phyloP scores from a whole-genome alignment of 2,888 invertebrate species.

The Linnaemya tessellans region DNA sequence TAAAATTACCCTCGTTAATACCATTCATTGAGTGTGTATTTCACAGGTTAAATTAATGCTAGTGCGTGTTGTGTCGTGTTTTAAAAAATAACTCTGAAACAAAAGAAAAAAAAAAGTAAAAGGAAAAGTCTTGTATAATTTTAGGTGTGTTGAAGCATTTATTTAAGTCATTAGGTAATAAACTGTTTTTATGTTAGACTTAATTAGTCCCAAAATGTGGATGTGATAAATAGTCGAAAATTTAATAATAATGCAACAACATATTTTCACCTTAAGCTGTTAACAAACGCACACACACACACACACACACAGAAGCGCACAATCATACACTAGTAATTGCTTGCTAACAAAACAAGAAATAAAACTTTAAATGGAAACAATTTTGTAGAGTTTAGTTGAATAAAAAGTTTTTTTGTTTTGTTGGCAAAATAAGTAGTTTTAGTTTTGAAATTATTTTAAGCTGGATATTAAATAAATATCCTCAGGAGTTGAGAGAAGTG shows the following conservation, averaged over 20 bases:
- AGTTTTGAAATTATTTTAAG: background rate
- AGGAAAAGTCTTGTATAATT: slow-evolving; percentile 52
- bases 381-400: background rate
- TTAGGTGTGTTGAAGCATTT: slow-evolving; percentile 68
- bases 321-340: background rate
- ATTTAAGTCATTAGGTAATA: slow-evolving; percentile 71
- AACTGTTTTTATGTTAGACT: slow-evolving; percentile 68
- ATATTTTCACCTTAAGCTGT: slow-evolving; percentile 14
- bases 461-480: background rate
- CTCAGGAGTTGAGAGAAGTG: background rate
- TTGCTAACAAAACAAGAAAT: background rate
- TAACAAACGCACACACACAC: background rate
- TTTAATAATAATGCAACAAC: slow-evolving; percentile 46
- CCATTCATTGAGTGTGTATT: background rate
- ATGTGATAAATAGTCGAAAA: slow-evolving; percentile 59
- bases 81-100: slow-evolving; percentile 5
- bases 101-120: background rate
- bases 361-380: background rate
- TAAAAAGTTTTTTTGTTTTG: slow-evolving; percentile 13
- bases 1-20: background rate
- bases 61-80: slow-evolving; percentile 66
- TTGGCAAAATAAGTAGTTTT: background rate
- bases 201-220: slow-evolving; percentile 63
- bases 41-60: slow-evolving; percentile 60
- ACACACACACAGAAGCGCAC: background rate